These are phyloP conservation scores for Heliconius nattereri DNA, from an alignment of 1,140 invertebrate genomes.

Conservation along the genomic window DNA sequence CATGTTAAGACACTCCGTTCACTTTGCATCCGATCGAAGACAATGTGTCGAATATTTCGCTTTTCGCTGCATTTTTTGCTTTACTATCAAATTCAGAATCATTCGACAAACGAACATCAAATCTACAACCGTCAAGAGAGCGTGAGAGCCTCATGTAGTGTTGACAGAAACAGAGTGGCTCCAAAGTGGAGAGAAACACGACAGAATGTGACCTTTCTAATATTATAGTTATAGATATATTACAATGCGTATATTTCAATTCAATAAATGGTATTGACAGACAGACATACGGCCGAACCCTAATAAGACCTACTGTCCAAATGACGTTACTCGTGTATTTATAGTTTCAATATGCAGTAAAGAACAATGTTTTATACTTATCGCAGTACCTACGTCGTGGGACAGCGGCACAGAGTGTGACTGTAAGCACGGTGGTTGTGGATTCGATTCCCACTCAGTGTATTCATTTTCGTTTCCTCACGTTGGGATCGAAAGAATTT, in stretches of 20 bases:
- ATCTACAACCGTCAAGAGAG: not conserved
- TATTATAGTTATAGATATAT: not conserved
- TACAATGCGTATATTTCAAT: too few species aligned
- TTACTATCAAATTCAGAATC: too few species aligned
- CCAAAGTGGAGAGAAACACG: not conserved
- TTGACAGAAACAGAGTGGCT: not conserved
- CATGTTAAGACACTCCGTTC: too few species aligned
- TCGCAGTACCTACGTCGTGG: not conserved
- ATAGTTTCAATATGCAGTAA: constrained; percentile 3
- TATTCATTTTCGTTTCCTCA: not conserved
- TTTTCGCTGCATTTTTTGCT: too few species aligned
- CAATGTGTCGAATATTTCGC: too few species aligned
- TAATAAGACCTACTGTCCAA: not conserved
- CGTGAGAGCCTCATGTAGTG: not conserved
- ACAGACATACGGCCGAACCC: too few species aligned
- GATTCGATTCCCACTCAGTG: not conserved
- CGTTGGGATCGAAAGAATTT: not conserved
- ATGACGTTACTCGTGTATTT: not conserved
- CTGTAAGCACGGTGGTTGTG: not conserved
- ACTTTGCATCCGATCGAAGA: too few species aligned
- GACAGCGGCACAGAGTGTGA: not conserved
- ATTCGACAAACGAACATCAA: too few species aligned
- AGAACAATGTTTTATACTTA: not conserved
- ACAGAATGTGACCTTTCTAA: not conserved
- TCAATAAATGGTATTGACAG: too few species aligned